A percentile compares a stretch with the other conserved stretches of the same genome.
phyloP scores from a whole-genome alignment of 2,113 vertebrate genomes.

The Gymnogyps californianus region DNA sequence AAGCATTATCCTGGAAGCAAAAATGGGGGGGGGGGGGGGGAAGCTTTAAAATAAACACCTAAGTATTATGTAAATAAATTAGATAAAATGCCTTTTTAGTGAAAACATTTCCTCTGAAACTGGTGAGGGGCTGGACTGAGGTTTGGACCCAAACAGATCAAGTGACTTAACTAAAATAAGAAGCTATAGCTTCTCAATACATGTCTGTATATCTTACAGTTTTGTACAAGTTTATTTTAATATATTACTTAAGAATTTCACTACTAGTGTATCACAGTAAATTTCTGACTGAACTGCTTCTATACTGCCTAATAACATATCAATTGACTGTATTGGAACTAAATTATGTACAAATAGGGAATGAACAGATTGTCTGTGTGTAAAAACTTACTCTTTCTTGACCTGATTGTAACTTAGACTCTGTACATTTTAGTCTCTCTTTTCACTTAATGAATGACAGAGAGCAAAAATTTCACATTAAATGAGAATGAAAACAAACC shows the following conservation, averaged over 20 bases:
- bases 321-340: not conserved
- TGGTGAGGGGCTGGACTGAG: not conserved
- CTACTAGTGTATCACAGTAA: not conserved
- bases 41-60: not conserved
- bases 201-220: accelerated
- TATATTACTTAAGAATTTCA: not conserved
- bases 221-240: not conserved
- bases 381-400: not conserved
- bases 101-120: not conserved
- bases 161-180: not conserved
- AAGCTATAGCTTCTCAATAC: not conserved
- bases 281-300: not conserved
- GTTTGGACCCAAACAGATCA: not conserved
- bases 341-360: not conserved
- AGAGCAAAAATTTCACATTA: not conserved
- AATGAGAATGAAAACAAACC: not conserved
- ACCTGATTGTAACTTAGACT: not conserved
- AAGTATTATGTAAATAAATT: not conserved
- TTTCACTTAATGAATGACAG: not conserved
- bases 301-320: not conserved
- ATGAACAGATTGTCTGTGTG: not conserved
- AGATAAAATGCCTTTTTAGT: not conserved
- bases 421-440: not conserved
- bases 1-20: not conserved
- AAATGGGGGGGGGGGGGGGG: too few relatives aligned